Percentiles rank a stretch among this genome's conserved stretches.
These are phyloP conservation scores for Rhodeus uyekii DNA, from an alignment of 2,797 vertebrate species.

Conservation along the genomic window DNA sequence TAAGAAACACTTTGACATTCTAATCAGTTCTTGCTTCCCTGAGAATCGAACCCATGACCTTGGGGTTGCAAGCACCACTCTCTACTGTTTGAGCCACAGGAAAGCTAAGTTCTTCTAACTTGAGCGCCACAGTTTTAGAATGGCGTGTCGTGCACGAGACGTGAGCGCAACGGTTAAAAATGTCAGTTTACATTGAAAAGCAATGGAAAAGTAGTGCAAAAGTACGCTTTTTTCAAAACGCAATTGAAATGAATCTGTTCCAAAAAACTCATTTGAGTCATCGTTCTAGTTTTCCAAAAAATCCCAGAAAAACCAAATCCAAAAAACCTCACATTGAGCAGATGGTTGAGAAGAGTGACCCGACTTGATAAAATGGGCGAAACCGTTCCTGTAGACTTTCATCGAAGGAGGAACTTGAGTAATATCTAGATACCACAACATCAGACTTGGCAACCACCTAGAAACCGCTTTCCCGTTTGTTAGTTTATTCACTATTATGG, in stretches of 20 bases:
- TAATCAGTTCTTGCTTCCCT: too few species aligned
- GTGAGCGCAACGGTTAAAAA: not conserved
- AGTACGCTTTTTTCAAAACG: too few species aligned
- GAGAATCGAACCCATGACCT: too few species aligned
- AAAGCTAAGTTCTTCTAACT: too few species aligned
- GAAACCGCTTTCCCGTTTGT: not conserved
- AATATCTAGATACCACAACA: not conserved
- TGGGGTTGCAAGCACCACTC: too few species aligned
- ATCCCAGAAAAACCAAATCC: too few species aligned
- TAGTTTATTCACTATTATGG: not conserved
- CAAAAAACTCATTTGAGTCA: not conserved
- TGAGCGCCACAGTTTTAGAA: not conserved
- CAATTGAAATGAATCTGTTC: not conserved
- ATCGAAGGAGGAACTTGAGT: not conserved
- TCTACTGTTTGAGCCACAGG: too few species aligned
- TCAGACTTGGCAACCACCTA: not conserved
- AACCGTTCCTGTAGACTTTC: not conserved
- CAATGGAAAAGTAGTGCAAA: not conserved
- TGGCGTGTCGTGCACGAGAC: rapidly evolving
- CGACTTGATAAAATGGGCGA: too few species aligned
- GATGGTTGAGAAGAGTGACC: not conserved
- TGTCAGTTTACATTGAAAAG: not conserved
- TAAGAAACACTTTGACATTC: too few species aligned
- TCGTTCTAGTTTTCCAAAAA: not conserved
- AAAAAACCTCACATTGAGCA: not conserved